Evolutionary conservation across 2,113 vertebrate species (phyloP), one percentile per base, ranked within the genome.

Genomic region (Trichomycterus rosablanca): DNA sequence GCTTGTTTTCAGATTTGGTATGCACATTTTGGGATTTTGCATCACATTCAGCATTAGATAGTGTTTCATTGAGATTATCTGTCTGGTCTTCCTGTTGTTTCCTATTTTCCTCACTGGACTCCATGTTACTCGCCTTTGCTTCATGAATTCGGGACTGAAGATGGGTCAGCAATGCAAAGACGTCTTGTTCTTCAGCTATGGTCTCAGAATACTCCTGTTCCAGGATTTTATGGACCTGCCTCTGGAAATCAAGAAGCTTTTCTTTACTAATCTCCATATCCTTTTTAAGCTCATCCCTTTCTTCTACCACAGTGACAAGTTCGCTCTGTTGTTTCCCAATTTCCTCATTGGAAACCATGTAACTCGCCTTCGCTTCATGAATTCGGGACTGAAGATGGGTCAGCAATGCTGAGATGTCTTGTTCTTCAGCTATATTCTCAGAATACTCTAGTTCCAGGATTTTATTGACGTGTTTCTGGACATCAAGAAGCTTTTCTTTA

Each of bases 261-360:
- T 0, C 19, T 59, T 83, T 71, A 20, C 83, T 82, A 19, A 55
- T 78, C 67, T 80, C 78, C 65, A 87, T 65, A 3, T 81, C 30
- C 9, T 68, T 66, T 63, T 57, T 77, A 26, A 88, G 15, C 15
- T 11, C 55, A 37, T 84, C 79, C 75, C 70, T 86, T 54, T 88
- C 87, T 63, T 74, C 68, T 70, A 56, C 34, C 9, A 68, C 19
- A 19, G 52, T 23, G 35, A 75, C 63, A 45, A 90, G 59, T 15
- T 84, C 77, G 7, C 77, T 77, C 78, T 83, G 76, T 42, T 89
- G 75, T 40, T 80, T 74, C 7, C 79, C 76, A 68, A 73, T 82
- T 39, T 79, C 71, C 3, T 57, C 39, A 2, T 43, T 30, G 24
- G 20, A 42, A 22, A 24, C 11, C 16, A 7, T 28, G 15, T 18